phyloP scores from a whole-genome alignment of 2,888 invertebrate genomes.

The Campoplex nolae region DNA sequence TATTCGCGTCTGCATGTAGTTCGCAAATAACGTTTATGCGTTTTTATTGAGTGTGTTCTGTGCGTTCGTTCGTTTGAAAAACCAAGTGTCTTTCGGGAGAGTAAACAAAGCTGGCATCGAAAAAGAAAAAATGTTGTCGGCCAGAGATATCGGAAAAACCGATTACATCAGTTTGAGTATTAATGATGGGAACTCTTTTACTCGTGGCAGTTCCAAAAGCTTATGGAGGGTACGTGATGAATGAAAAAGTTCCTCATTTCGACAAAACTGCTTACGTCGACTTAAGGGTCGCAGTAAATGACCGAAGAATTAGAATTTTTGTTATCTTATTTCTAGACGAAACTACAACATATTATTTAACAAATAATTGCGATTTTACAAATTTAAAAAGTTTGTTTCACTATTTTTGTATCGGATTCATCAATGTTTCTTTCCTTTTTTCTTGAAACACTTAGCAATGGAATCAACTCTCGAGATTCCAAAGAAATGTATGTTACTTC shows the following conservation, averaged over 20 bases:
- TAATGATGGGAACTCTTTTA: slow-evolving; percentile 76
- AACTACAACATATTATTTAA: not conserved
- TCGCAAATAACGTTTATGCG: not conserved
- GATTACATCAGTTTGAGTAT: slow-evolving; percentile 83
- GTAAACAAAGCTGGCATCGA: slow-evolving; percentile 72
- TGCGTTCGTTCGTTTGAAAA: not conserved
- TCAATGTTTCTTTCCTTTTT: not conserved
- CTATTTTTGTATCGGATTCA: not conserved
- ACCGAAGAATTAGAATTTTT: not conserved
- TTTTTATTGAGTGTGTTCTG: not conserved
- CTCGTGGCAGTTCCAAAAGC: slow-evolving; percentile 79
- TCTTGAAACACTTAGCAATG: slow-evolving; percentile 87
- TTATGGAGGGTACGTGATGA: slow-evolving; percentile 83
- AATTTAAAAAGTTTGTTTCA: not conserved
- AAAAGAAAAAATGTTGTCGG: slow-evolving; percentile 78
- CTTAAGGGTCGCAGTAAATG: not conserved
- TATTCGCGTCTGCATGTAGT: not conserved
- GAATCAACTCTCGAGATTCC: slow-evolving; percentile 94
- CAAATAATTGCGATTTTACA: not conserved
- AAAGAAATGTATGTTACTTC: slow-evolving; percentile 91
- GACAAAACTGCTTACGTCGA: not conserved
- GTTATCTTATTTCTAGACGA: not conserved
- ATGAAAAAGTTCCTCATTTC: not conserved
- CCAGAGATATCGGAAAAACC: slow-evolving; percentile 76
- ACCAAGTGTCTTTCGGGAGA: not conserved